Conservation (phyloP, 2,797 vertebrate species). For the Picus viridis region DNA sequence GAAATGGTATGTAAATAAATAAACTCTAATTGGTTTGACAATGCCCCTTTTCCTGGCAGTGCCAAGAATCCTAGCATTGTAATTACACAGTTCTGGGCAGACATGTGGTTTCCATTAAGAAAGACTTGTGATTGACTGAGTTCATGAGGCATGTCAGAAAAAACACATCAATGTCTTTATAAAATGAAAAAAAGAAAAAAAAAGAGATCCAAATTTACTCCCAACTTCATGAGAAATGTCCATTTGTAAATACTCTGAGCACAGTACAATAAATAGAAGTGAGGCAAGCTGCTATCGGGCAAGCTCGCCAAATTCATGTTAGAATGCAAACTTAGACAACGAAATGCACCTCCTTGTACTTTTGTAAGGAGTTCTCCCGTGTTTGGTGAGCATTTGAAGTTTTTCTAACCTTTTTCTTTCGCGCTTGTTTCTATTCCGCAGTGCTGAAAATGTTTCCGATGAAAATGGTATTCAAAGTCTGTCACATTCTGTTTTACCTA, state of each 20-base stretch:
- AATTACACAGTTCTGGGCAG: conserved; percentile 85
- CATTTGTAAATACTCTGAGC: conserved; percentile 68
- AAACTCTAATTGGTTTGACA: conserved; percentile 87
- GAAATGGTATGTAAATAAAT: conserved; percentile 86
- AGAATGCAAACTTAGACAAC: conserved; percentile 11
- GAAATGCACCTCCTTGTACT: conserved; percentile 28
- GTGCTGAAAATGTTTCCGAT: conserved; percentile 73
- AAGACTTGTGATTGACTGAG: conserved; percentile 84
- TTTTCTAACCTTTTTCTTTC: conserved; percentile 20
- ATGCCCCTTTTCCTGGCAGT: conserved; percentile 85
- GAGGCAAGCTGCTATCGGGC: conserved; percentile 16
- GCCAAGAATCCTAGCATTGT: conserved; percentile 85
- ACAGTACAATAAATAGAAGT: conserved; percentile 29
- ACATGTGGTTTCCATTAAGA: conserved; percentile 88
- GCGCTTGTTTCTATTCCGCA: conserved; percentile 40
- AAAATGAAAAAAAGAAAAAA: conserved; percentile 75
- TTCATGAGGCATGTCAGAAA: conserved; percentile 86
- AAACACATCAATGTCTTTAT: conserved; percentile 83
- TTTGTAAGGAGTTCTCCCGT: conserved; percentile 21
- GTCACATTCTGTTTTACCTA: conserved; percentile 59
- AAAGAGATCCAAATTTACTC: conserved; percentile 74
- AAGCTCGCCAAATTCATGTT: conserved; percentile 13
- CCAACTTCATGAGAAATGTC: conserved; percentile 75
- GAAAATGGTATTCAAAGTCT: conserved; percentile 69
- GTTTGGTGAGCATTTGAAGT: conserved; percentile 55